Evolutionary conservation across 2,113 vertebrate genomes (phyloP), one percentile per base, ranked within the genome.

Genomic region (Phrynosoma platyrhinos): DNA sequence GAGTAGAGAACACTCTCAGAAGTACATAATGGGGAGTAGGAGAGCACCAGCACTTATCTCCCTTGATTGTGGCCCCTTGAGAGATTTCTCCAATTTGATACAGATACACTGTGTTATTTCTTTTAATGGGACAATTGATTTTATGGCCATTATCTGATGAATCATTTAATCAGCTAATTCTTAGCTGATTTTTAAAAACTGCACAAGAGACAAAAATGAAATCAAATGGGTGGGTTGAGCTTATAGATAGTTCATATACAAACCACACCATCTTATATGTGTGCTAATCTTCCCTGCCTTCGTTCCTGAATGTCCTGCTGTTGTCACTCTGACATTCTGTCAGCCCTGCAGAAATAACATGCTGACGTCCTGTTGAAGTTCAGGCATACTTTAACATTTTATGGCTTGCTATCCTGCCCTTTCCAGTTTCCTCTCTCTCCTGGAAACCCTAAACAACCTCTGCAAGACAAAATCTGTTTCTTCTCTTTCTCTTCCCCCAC

Each of bases 281-380:
- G n/a, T 23, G 10, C 14, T 30, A 30, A 12, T 23, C 66, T 13
- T 52, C n/a, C 12, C 64, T 71, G 23, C 9, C 12, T 47, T 16
- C 42, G 36, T 79, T 62, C 23, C 77, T 69, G 27, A 14, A 6
- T 40, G 21, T 52, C 77, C 64, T 71, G 16, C 12, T 69, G n/a
- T 8, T 58, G 14, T 69, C 64, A 30, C 47, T 71, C 47, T 55
- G 30, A 74, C 68, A 25, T 84, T 20, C 2, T 84, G 47, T 74
- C 69, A 84, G n/a, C 30, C 52, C 62, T 84, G 68, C 66, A 87
- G 52, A 80, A 87, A 52, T 71, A 79, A 55, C 83, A 76, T 42
- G 14, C 62, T 85, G 72, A 27, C 55, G n/a, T 23, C 23, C 27
- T 72, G 66, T 69, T 87, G 64, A 55, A 71, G 55, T 30, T 40